Conservation (phyloP, 35 echinoderm and acorn worm species). For the Acanthaster planci region DNA sequence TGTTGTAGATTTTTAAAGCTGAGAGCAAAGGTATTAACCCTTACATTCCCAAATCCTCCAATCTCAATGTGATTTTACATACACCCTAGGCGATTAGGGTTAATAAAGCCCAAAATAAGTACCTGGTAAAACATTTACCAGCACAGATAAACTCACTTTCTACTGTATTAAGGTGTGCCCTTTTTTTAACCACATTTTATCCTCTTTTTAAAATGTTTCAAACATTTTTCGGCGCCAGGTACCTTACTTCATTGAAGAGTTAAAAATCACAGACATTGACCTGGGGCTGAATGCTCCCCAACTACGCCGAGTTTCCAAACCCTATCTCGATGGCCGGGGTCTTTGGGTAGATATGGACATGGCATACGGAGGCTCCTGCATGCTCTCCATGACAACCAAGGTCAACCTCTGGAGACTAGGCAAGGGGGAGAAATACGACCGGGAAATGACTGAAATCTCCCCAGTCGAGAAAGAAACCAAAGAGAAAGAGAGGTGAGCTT, state of each 20-base stretch:
- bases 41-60: too few species aligned
- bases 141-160: too few species aligned
- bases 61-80: too few species aligned
- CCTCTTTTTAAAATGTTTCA: too few species aligned
- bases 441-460: conserved; percentile 76
- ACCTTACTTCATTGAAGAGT: conserved; percentile 87
- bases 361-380: conserved; percentile 83
- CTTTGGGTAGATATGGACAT: conserved; percentile 97
- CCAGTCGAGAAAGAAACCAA: conserved; percentile 54
- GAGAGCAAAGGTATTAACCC: too few species aligned
- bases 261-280: conserved; percentile 95
- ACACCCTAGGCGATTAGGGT: too few species aligned
- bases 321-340: conserved; percentile 62
- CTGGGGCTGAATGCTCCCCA: conserved; percentile 80
- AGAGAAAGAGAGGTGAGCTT: conserved; percentile 40
- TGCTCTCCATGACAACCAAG: conserved; percentile 90
- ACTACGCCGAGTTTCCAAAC: conserved; percentile 72
- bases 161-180: too few species aligned
- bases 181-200: too few species aligned
- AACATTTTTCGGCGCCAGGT: conserved; percentile 47
- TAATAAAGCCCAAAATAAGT: too few species aligned
- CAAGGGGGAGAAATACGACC: conserved; percentile 52
- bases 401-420: conserved; percentile 89
- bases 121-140: too few species aligned
- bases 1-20: too few species aligned